Evolutionary conservation across 2,797 vertebrate species (phyloP).

Genomic region (Coendou prehensilis): DNA sequence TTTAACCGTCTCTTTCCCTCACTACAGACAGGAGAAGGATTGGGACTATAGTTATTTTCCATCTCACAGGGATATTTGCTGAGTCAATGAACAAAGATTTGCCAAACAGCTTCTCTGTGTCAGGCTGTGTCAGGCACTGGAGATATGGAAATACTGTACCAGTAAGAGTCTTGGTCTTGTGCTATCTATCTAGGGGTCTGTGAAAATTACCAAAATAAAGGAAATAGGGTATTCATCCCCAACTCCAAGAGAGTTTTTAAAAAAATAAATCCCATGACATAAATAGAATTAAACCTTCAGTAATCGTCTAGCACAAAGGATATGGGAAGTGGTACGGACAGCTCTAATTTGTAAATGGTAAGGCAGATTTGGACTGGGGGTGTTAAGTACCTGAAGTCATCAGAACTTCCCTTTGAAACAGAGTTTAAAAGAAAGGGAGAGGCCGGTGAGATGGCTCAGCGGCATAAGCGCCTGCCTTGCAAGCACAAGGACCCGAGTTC

Average conservation of each 20-base stretch:
- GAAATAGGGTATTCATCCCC: not conserved
- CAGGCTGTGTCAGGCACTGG: not conserved
- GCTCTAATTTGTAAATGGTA: conserved; percentile 26
- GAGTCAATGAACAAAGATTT: conserved; percentile 64
- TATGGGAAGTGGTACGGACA: not conserved
- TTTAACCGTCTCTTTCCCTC: conserved; percentile 18
- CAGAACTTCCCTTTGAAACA: conserved; percentile 80
- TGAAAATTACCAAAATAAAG: conserved; percentile 63
- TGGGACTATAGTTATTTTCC: not conserved
- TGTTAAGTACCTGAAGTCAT: conserved; percentile 74
- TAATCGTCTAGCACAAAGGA: conserved; percentile 59
- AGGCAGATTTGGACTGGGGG: conserved; percentile 58
- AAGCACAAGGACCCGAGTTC: no score
- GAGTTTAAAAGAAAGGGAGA: conserved; percentile 57
- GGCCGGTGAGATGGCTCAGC: no score
- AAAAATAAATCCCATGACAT: conserved; percentile 12
- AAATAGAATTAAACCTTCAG: conserved; percentile 66
- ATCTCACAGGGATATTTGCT: not conserved
- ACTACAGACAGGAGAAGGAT: not conserved
- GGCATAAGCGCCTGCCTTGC: no score
- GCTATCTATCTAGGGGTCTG: not conserved
- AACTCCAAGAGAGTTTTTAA: not conserved
- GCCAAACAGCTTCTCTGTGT: not conserved
- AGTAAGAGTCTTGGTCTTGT: conserved; percentile 12
- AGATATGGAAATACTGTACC: not conserved